phyloP scores from a whole-genome alignment of 1,140 invertebrate species.

The Lasioglossum baleicum region DNA sequence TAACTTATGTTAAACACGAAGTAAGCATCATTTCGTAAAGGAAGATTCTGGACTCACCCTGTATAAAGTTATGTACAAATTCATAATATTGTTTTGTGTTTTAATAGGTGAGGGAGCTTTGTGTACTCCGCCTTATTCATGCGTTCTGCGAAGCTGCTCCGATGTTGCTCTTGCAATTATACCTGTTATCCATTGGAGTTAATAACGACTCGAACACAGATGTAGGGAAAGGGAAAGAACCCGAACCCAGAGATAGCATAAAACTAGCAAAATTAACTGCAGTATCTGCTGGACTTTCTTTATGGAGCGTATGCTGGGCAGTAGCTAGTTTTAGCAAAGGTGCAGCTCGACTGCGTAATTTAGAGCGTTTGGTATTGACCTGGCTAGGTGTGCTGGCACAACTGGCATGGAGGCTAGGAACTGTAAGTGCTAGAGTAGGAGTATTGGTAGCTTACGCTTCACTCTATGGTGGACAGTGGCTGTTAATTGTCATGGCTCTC shows the following conservation, averaged over 20 bases:
- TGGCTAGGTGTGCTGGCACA: slow-evolving; percentile 91
- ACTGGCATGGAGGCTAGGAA: slow-evolving; percentile 92
- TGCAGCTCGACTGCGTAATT: slow-evolving; percentile 86
- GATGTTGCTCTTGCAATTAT: slow-evolving; percentile 91
- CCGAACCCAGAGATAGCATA: slow-evolving; percentile 57
- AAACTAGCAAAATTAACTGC: slow-evolving; percentile 88
- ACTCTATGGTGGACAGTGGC: slow-evolving; percentile 84
- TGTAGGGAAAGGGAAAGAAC: slow-evolving; percentile 49
- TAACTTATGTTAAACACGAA: slow-evolving; percentile 91
- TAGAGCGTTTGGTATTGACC: slow-evolving; percentile 91
- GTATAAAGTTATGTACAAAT: background rate
- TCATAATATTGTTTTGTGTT: background rate
- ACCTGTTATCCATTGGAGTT: slow-evolving; percentile 84
- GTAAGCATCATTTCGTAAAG: slow-evolving; percentile 76
- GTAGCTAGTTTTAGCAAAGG: slow-evolving; percentile 94
- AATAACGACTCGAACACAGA: slow-evolving; percentile 49
- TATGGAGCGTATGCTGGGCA: slow-evolving; percentile 94
- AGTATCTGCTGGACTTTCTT: slow-evolving; percentile 89
- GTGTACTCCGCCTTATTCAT: slow-evolving; percentile 91
- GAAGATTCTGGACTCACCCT: no score
- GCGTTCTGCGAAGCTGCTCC: slow-evolving; percentile 93
- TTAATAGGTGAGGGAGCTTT: slow-evolving; percentile 82
- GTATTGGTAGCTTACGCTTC: slow-evolving; percentile 92
- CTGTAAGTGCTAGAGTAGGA: slow-evolving; percentile 89
- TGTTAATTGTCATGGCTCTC: slow-evolving; percentile 88